Evolutionary conservation across 1,140 invertebrate species (phyloP), one percentile per base, ranked within the genome.

Genomic region (Cheumatopsyche charites): DNA sequence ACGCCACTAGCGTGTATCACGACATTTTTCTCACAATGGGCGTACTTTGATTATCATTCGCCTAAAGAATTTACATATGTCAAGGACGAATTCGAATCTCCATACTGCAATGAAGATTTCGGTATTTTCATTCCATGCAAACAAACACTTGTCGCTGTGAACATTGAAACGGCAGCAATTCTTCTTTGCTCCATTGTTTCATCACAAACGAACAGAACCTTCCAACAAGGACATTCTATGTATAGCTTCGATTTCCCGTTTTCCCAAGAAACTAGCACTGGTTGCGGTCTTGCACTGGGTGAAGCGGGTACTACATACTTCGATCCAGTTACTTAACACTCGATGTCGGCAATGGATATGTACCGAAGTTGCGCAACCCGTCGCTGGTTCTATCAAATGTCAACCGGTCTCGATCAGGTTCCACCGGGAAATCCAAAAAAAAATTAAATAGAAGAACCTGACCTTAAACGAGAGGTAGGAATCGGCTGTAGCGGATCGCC

Each of bases 371-470:
- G 41, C 43, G 63, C 41, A 66, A 66, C 43, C 63, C 43, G 29
- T 36, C 29, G 63, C 19, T 47, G 41, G 19, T 45, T 26, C 63
- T 25, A 66, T 66, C 63, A 66, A 66, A 66, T 66, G 63, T 66
- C 63, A 66, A 66, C 63, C 43, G 43, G 63, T 66, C 63, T 66
- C 36, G 63, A 66, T 66, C 63, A 47, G 63, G 63, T 66, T 66
- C 43, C 41, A 47, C 42, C 21, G 41, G 41, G 41, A 66, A 66
- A 47, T 13, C n/a, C 15, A 15, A 63, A 41, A 63, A 63, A 63
- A 63, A 63, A n/a, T n/a, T n/a, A n/a, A n/a, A n/a, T n/a, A n/a
- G n/a, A 23, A 17, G 11, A 12, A 42, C 61, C 41, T 25, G 36
- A 65, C 63, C 61, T 62, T 41, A 62, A 62, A 26, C 23, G 61